Conservation (phyloP, 1,140 invertebrate species). For the Piezodorus guildinii region DNA sequence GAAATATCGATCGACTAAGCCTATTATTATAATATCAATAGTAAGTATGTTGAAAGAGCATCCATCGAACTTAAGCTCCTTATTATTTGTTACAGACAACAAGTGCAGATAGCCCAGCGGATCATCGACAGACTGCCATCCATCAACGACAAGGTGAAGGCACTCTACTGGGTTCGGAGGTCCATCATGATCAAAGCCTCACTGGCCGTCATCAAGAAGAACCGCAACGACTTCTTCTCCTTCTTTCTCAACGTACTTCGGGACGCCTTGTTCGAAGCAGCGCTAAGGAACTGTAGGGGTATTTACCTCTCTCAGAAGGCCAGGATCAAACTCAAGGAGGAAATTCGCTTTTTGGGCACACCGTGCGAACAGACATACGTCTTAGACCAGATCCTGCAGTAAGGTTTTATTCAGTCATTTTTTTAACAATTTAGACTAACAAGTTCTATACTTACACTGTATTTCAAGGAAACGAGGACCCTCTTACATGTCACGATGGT, state of each 20-base stretch:
- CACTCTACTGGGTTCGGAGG: not conserved
- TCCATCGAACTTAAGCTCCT: no score
- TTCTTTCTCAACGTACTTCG: not conserved
- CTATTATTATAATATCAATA: no score
- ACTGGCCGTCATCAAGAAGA: not conserved
- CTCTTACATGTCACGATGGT: not conserved
- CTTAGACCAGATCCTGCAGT: not conserved
- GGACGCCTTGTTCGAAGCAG: not conserved
- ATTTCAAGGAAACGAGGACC: not conserved
- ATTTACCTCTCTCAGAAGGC: not conserved
- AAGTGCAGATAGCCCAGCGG: not conserved
- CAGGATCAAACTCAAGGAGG: slow-evolving; percentile 5
- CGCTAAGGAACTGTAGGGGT: not conserved
- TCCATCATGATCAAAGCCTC: not conserved
- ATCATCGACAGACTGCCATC: not conserved
- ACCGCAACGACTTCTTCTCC: not conserved
- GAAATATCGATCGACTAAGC: no score
- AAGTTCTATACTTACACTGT: no score
- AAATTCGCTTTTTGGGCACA: not conserved
- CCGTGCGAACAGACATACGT: not conserved
- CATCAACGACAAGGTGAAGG: not conserved
- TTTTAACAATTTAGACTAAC: no score
- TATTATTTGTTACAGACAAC: not conserved
- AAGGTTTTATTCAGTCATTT: no score
- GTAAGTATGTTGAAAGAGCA: no score